These are phyloP conservation scores for Philopotamus ludificatus DNA, from an alignment of 1,140 invertebrate species.

Conservation along the genomic window DNA sequence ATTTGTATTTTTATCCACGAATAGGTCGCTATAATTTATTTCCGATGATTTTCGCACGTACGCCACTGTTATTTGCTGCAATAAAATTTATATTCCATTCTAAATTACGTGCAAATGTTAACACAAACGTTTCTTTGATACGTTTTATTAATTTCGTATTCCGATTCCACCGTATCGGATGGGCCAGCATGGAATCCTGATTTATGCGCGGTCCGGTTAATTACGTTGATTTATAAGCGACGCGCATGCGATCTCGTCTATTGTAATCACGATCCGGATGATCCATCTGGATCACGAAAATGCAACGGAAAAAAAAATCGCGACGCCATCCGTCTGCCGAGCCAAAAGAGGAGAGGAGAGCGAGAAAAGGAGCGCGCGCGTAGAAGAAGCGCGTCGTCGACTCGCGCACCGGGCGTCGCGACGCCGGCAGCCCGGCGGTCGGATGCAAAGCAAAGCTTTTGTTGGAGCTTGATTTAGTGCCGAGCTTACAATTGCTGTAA, in stretches of 20 bases:
- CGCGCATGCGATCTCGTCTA: neutral
- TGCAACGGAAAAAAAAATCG: neutral
- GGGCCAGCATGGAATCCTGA: neutral
- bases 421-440: neutral
- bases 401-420: constrained; percentile 19
- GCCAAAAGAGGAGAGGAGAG: constrained; percentile 16
- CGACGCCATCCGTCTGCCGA: neutral
- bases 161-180: neutral
- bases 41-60: no score
- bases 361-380: neutral
- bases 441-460: constrained; percentile 41
- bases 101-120: constrained; percentile 13
- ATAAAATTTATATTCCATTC: constrained; percentile 3
- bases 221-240: neutral
- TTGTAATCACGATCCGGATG: neutral
- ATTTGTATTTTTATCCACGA: no score
- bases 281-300: neutral
- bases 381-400: no score
- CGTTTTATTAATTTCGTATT: neutral
- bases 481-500: constrained; percentile 39
- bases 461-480: constrained; percentile 38
- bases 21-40: no score
- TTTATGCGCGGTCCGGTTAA: neutral
- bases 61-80: no score
- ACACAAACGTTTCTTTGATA: constrained; percentile 6